Evolutionary conservation across 2,797 vertebrate species (phyloP).

Genomic region (Arremon brunneinucha): DNA sequence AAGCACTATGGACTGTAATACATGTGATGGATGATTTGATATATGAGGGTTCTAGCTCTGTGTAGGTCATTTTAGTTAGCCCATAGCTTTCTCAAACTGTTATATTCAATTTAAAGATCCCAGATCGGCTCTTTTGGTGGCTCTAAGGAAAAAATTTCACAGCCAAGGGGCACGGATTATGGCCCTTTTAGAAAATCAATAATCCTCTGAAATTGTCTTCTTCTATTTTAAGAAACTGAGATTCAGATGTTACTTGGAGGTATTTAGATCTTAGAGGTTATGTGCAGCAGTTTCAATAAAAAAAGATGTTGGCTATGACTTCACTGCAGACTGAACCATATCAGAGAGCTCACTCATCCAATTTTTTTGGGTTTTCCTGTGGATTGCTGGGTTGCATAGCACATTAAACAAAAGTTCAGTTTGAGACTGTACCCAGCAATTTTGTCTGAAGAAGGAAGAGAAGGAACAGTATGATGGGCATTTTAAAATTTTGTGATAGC

Average conservation of each 20-base stretch:
- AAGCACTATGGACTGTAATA: background rate
- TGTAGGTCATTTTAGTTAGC: background rate
- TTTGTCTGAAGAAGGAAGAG: background rate
- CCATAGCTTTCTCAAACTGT: background rate
- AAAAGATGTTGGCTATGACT: background rate
- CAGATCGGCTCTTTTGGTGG: background rate
- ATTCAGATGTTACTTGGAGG: background rate
- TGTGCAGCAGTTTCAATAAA: background rate
- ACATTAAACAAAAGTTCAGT: background rate
- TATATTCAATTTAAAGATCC: background rate
- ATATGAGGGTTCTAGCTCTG: background rate
- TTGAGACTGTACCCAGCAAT: background rate
- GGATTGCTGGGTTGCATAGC: background rate
- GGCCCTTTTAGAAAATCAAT: background rate
- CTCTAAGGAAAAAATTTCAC: background rate
- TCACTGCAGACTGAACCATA: background rate
- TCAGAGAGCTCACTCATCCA: background rate
- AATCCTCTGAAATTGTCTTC: background rate
- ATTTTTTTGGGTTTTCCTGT: background rate
- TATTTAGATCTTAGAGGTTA: background rate
- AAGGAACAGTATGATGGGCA: background rate
- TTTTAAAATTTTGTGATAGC: background rate
- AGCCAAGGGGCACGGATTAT: background rate
- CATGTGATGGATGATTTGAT: accelerated
- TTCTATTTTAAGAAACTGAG: background rate